Percentiles rank a stretch among this genome's conserved stretches.
Conservation (phyloP, 2,797 vertebrate genomes). For the Pangasius mekongensis region DNA sequence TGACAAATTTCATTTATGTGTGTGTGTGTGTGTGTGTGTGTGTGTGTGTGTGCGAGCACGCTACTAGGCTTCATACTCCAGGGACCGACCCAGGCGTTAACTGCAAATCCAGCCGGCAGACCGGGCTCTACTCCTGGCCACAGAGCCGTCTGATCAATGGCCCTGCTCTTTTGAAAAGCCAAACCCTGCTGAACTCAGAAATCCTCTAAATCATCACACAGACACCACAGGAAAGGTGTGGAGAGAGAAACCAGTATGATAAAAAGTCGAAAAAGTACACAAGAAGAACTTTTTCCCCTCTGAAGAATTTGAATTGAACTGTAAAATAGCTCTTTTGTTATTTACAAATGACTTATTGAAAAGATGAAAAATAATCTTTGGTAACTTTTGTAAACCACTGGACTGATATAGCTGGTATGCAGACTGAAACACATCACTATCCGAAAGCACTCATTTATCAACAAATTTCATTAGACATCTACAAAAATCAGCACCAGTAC, state of each 20-base stretch:
- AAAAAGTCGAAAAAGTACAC: constrained; percentile 52
- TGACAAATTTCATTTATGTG: background rate
- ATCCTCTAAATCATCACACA: constrained; percentile 88
- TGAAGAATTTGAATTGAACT: constrained; percentile 14
- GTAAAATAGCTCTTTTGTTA: background rate
- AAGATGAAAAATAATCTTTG: background rate
- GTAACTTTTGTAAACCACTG: background rate
- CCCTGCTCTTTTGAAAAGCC: constrained; percentile 87
- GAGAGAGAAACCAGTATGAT: constrained; percentile 67
- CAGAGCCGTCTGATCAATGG: constrained; percentile 87
- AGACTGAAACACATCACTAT: constrained; percentile 34
- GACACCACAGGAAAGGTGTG: constrained; percentile 86
- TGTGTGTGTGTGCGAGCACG: constrained; percentile 55
- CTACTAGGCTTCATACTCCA: constrained; percentile 39
- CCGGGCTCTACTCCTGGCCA: constrained; percentile 85
- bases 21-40: constrained; percentile 68
- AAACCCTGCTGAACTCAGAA: constrained; percentile 95
- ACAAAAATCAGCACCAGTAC: constrained; percentile 48
- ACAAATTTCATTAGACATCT: constrained; percentile 68
- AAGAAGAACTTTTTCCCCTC: constrained; percentile 79
- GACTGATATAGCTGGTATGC: background rate
- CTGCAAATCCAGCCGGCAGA: constrained; percentile 87
- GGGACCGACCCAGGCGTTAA: constrained; percentile 91
- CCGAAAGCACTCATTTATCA: constrained; percentile 66
- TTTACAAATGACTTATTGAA: background rate